These are phyloP conservation scores for Gnathonemus echidnorhynchus DNA, from an alignment of 2,113 vertebrate species.

Conservation along the genomic window DNA sequence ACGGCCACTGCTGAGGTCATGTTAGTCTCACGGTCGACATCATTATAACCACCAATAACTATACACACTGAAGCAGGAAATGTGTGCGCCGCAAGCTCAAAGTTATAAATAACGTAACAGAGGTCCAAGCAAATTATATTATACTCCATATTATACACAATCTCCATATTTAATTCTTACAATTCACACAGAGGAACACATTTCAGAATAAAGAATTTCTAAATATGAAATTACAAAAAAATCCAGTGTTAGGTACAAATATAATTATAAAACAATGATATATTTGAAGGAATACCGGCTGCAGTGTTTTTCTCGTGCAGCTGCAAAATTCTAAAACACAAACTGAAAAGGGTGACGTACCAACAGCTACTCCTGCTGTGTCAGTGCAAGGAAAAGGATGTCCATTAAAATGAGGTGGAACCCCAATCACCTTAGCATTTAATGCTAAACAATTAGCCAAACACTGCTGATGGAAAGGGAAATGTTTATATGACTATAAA, in stretches of 20 bases:
- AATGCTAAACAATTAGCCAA: neutral
- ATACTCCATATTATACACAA: neutral
- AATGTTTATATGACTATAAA: neutral
- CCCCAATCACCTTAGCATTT: neutral
- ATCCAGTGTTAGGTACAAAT: neutral
- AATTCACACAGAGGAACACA: neutral
- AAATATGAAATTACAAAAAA: neutral
- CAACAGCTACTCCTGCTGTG: neutral
- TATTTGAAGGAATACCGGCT: neutral
- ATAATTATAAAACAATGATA: neutral
- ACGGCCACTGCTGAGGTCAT: neutral
- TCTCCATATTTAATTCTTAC: neutral
- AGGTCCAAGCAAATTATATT: neutral
- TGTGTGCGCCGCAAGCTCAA: neutral
- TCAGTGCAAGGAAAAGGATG: neutral
- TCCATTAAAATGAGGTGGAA: neutral
- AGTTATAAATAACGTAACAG: neutral
- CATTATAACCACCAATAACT: neutral
- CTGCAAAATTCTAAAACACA: neutral
- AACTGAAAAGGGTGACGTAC: neutral
- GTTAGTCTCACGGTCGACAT: neutral
- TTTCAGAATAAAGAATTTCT: neutral
- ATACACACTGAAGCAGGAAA: neutral
- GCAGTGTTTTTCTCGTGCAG: neutral
- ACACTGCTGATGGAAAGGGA: neutral